Base-by-base conservation (phyloP, 1,140 invertebrate genomes). In the Trachymyrmex cornetzi region DNA sequence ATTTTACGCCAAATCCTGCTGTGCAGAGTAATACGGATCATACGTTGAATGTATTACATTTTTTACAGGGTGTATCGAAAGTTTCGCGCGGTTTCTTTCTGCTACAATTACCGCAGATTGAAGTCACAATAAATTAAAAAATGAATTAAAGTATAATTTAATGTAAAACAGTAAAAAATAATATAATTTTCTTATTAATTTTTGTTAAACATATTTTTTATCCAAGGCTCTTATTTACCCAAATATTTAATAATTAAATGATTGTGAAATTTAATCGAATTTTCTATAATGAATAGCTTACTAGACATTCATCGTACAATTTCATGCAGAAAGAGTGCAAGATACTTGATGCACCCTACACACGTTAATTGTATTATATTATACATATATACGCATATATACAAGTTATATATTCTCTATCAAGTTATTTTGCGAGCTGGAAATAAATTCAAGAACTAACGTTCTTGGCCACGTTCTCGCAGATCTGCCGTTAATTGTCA, bases 11-110 rank as follows among this genome's bases (percentile, higher is more conserved):
- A 86, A 53, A 91, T 91, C 55, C 64, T 86, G 71, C 38, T 57
- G 71, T 82, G 77, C 77, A 84, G 86, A 57, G 50, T 82, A 61
- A 90, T 59, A 80, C 77, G 27, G 55, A 55, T 81, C 14, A 86
- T 88, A 91, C 64, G 57, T 92, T 88, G 72, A 90, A 82, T 87
- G 59, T 53, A 86, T 86, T 91, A 77, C 6, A 80, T 86, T 66
- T 59, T 72, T 16, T 81, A 71, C 9, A 81, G 64, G 77, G 14
- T 80, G 63, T 66, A 11, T 69, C 63, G 19, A 34, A 81, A 55
- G 30, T 71, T 34, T 1, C 19, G 3, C 12, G 63, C 64, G 5
- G 5, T 55, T 44, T 55, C 11, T 55, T 55, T 80, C 64, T 53
- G 74, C 34, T 38, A 9, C 27, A 30, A 30, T 77, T 14, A 38